Percentiles rank a stretch among this genome's conserved stretches.
Evolutionary conservation across 2,888 invertebrate genomes (phyloP).

Genomic region (Himalopsyche tibetana): DNA sequence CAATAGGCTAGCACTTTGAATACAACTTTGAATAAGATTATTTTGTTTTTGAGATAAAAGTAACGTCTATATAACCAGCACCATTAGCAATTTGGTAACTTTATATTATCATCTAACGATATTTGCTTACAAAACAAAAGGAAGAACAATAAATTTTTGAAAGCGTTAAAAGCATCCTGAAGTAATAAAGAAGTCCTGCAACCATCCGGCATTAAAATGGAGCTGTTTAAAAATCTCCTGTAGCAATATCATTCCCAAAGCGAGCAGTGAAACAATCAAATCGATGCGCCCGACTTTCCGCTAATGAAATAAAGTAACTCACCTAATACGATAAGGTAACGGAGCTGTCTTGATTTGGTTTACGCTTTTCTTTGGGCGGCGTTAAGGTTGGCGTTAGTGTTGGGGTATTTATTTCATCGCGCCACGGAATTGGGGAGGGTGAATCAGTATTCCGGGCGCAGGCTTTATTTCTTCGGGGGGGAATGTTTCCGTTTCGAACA

Average conservation of each 20-base stretch:
- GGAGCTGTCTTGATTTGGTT: constrained; percentile 15
- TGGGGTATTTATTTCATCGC: background rate
- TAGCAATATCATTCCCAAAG: background rate
- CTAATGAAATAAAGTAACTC: constrained; percentile 30
- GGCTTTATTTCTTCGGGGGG: constrained; percentile 29
- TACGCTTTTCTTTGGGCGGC: background rate
- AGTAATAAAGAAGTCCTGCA: constrained; percentile 8
- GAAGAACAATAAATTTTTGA: background rate
- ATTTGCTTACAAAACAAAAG: background rate
- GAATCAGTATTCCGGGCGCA: constrained; percentile 12
- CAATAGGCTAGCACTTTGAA: no score
- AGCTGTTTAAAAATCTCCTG: background rate
- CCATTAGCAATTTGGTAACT: background rate
- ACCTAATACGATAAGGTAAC: constrained; percentile 13
- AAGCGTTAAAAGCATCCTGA: background rate
- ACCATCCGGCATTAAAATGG: constrained; percentile 6
- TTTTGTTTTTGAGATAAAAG: background rate
- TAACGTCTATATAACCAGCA: background rate
- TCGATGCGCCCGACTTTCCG: background rate
- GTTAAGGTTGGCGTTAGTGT: background rate
- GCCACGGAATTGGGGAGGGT: background rate
- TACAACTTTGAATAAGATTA: no score
- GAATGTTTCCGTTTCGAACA: constrained; percentile 25
- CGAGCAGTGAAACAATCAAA: constrained; percentile 18
- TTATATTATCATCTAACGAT: background rate